Evolutionary conservation across 2,113 vertebrate species (phyloP), one percentile per base, ranked within the genome.

Genomic region (Elanoides forficatus): DNA sequence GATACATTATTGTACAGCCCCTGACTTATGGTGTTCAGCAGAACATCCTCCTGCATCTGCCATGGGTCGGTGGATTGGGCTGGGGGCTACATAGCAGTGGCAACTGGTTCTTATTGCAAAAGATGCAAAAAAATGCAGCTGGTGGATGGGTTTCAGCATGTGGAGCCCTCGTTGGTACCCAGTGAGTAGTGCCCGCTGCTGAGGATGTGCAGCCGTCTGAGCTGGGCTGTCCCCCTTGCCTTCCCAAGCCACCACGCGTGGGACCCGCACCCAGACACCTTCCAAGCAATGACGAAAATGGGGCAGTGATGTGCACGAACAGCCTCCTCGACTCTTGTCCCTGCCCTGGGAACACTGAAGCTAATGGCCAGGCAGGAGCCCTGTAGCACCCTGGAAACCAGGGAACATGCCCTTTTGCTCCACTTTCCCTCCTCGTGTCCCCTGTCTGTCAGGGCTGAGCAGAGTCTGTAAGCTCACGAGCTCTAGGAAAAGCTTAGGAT

Each of bases 121-220:
- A 68, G 9, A 32, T 21, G 23, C 5, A 19, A 16, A 38, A 45
- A 30, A 8, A 29, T 7, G 14, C 17, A 47, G 56, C 27, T 2
- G 4, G 3, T 5, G 4, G 17, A 15, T 15, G 56, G 3, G 9
- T 56, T 45, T 22, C 8, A 6, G 43, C 19, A 7, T 1, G 2
- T 0, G 23, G 36, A 63, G 78, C 19, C 27, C 42, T 21, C 6
- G 1, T 3, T 16, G 58, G 48, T 15, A 23, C 18, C 56, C 65
- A 2, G 30, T 1, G 3, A 0, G 1, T 9, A 1, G 17, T 5
- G 9, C 16, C 56, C 1, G 3, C 25, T 20, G 47, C 53, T n/a
- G 47, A 22, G 53, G 53, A 13, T 6, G 30, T 6, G 60, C 4
- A 2, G 60, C 55, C 1, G 0, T 16, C 5, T 1, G 30, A 29